Percentiles rank a stretch among this genome's conserved stretches.
These are phyloP conservation scores for Fulica atra DNA, from an alignment of 2,113 vertebrate species.

Conservation along the genomic window DNA sequence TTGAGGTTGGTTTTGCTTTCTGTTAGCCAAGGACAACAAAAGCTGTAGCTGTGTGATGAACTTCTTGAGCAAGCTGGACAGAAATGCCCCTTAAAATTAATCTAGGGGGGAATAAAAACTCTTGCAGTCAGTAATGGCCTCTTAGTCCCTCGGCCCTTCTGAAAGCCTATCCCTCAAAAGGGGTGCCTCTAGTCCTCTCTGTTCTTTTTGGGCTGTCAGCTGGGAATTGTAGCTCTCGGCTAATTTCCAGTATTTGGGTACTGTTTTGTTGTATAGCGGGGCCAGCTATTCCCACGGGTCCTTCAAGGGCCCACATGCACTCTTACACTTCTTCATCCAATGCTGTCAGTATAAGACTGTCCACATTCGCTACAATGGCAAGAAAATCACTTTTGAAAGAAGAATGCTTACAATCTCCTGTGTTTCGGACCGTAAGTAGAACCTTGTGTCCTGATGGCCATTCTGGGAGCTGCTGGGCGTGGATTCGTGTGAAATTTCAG, in stretches of 20 bases:
- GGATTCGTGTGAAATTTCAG: not conserved
- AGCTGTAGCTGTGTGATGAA: slow-evolving; percentile 34
- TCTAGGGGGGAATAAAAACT: slow-evolving; percentile 20
- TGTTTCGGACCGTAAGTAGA: not conserved
- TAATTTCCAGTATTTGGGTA: slow-evolving; percentile 66
- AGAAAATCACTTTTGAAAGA: slow-evolving; percentile 26
- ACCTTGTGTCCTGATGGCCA: not conserved
- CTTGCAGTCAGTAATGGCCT: slow-evolving; percentile 37
- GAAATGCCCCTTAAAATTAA: slow-evolving; percentile 59
- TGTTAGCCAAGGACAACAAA: slow-evolving; percentile 60
- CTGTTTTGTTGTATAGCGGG: not conserved
- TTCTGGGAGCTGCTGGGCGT: not conserved
- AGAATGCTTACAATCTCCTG: not conserved
- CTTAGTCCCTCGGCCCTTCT: not conserved
- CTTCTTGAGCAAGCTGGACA: slow-evolving; percentile 24
- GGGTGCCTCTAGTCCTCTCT: slow-evolving; percentile 52
- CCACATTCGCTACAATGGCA: not conserved
- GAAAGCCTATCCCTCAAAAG: slow-evolving; percentile 40
- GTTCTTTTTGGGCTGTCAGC: slow-evolving; percentile 31
- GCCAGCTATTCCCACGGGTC: slow-evolving; percentile 53
- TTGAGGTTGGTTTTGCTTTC: slow-evolving; percentile 24
- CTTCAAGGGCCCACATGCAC: slow-evolving; percentile 19
- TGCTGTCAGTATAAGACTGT: not conserved
- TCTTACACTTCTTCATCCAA: not conserved
- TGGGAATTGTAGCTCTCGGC: slow-evolving; percentile 42